Conservation (phyloP, 2,113 vertebrate genomes). For the Dicerorhinus sumatrensis region DNA sequence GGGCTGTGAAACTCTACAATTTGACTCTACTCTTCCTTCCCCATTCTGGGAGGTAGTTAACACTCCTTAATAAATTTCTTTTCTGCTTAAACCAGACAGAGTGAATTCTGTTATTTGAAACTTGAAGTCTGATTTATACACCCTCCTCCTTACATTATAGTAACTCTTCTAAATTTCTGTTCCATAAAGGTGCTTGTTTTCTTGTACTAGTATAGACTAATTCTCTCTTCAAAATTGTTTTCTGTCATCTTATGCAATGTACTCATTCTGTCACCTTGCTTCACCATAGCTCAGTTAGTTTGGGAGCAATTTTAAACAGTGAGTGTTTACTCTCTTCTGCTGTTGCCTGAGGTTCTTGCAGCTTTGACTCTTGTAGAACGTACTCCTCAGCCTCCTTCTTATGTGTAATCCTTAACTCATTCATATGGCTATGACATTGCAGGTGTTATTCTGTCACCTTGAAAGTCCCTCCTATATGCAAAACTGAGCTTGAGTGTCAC, state of each 20-base stretch:
- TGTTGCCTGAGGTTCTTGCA: neutral
- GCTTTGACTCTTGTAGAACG: neutral
- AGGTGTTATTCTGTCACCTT: neutral
- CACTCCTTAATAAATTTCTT: neutral
- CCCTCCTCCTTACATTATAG: neutral
- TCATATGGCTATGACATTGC: neutral
- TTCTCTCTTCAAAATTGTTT: conserved; percentile 12
- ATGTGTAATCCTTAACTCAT: neutral
- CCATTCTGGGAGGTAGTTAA: neutral
- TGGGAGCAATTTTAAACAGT: neutral
- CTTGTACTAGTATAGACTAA: neutral
- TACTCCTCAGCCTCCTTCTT: neutral
- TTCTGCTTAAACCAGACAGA: neutral
- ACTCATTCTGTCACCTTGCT: neutral
- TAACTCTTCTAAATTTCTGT: conserved; percentile 29
- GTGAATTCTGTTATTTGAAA: neutral
- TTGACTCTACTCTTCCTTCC: neutral
- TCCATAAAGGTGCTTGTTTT: neutral
- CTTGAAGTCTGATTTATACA: neutral
- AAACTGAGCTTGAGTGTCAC: neutral
- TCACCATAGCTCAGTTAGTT: neutral
- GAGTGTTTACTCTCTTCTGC: neutral
- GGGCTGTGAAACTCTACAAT: neutral
- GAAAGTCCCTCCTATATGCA: neutral
- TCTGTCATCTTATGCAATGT: neutral